These are phyloP conservation scores for Scyliorhinus canicula DNA, from an alignment of 2,797 vertebrate species.

Conservation along the genomic window DNA sequence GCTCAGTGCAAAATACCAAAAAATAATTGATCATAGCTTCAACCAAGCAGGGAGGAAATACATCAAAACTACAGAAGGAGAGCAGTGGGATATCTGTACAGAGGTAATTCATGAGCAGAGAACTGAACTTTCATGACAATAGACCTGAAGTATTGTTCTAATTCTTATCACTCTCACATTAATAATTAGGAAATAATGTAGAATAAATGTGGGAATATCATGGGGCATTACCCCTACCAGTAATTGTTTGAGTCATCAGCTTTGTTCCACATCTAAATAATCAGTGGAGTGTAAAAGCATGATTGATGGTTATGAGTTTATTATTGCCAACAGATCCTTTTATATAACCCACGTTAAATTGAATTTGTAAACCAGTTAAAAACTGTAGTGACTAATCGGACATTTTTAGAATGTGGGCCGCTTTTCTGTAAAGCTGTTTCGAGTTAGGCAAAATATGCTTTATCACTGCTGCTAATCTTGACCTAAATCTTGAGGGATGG, in stretches of 20 bases:
- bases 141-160: neutral
- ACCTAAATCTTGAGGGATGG: neutral
- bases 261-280: neutral
- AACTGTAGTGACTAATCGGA: neutral
- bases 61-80: neutral
- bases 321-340: neutral
- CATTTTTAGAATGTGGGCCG: neutral
- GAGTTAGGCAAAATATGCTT: neutral
- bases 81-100: neutral
- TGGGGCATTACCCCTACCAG: neutral
- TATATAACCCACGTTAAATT: neutral
- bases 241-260: neutral
- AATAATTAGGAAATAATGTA: neutral
- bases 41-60: neutral
- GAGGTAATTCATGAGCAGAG: neutral
- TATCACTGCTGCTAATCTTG: neutral
- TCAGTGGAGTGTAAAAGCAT: neutral
- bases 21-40: neutral
- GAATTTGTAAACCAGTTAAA: neutral
- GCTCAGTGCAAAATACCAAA: slow-evolving; percentile 3
- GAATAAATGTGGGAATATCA: neutral
- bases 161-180: neutral
- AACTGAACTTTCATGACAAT: neutral
- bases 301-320: neutral
- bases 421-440: neutral